A percentile compares a stretch with the other conserved stretches of the same genome.
These are phyloP conservation scores for Pao palembangensis DNA, from an alignment of 2,113 vertebrate genomes.

Conservation along the genomic window DNA sequence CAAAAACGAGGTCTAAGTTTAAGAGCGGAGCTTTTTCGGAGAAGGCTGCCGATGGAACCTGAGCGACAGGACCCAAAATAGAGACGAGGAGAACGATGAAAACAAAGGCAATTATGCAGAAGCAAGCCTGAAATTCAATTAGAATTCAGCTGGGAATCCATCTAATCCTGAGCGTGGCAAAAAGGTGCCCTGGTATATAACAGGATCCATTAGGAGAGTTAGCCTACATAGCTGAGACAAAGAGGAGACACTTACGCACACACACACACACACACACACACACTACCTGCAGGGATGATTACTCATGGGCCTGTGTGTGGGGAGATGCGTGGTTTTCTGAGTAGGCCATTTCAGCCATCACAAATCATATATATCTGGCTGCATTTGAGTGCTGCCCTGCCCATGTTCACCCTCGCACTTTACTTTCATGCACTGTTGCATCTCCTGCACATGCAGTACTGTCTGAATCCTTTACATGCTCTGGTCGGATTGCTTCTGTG, in stretches of 20 bases:
- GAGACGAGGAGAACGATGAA: conserved; percentile 6
- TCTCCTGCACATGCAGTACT: conserved; percentile 1
- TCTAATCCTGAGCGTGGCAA: conserved; percentile 48
- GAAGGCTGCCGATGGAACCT: not conserved
- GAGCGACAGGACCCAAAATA: conserved; percentile 2
- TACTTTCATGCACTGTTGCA: not conserved
- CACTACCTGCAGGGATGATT: conserved; percentile 53
- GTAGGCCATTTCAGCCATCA: conserved; percentile 30
- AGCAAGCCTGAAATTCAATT: conserved; percentile 52
- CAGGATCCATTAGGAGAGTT: conserved; percentile 32
- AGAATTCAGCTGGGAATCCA: conserved; percentile 50
- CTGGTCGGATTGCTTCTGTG: no score
- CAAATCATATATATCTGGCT: conserved; percentile 15
- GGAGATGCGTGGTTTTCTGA: conserved; percentile 28
- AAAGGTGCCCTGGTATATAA: conserved; percentile 42
- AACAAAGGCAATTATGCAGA: conserved; percentile 43
- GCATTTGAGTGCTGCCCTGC: not conserved
- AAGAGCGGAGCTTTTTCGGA: not conserved
- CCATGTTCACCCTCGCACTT: not conserved
- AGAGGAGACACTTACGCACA: conserved; percentile 26
- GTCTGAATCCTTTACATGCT: conserved; percentile 10
- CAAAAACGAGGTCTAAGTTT: not conserved
- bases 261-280: conserved; percentile 15
- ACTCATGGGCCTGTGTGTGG: conserved; percentile 48
- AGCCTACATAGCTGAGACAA: conserved; percentile 50